Percentiles rank a stretch among this genome's conserved stretches.
phyloP scores from a whole-genome alignment of 2,888 invertebrate genomes.

The Caenorhabditis plicata region DNA sequence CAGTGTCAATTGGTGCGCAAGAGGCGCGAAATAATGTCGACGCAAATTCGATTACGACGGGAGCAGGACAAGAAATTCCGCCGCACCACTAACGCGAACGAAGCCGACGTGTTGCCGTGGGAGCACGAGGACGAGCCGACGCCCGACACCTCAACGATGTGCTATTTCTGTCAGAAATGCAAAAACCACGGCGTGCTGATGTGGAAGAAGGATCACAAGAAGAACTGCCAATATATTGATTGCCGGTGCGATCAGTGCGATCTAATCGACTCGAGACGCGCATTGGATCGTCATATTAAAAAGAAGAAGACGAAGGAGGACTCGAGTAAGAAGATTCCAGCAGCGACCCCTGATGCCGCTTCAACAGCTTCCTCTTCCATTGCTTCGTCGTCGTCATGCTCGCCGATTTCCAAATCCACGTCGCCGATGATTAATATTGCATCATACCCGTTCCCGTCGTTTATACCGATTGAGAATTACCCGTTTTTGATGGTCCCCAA shows the following conservation, averaged over 20 bases:
- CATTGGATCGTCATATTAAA: constrained; percentile 60
- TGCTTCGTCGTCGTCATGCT: too few relatives aligned
- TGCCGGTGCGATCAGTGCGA: constrained; percentile 58
- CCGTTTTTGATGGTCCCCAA: too few relatives aligned
- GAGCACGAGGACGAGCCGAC: constrained; percentile 13
- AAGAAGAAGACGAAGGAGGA: constrained; percentile 31
- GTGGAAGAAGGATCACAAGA: constrained; percentile 64
- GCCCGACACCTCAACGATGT: constrained; percentile 32
- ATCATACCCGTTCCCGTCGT: too few relatives aligned
- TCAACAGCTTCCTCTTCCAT: too few relatives aligned
- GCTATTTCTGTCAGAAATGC: constrained; percentile 64
- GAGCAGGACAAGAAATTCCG: constrained; percentile 63
- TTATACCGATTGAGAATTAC: too few relatives aligned
- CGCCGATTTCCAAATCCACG: too few relatives aligned
- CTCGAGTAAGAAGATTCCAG: constrained; percentile 3
- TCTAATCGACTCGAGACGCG: constrained; percentile 58
- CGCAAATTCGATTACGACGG: constrained; percentile 60
- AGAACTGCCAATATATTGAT: constrained; percentile 51
- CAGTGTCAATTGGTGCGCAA: constrained; percentile 58
- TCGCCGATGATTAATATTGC: too few relatives aligned
- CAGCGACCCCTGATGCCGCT: too few relatives aligned
- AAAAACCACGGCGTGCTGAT: constrained; percentile 60
- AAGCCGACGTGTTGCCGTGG: constrained; percentile 56
- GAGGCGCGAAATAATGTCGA: constrained; percentile 60
- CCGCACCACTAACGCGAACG: constrained; percentile 49